Evolutionary conservation across 2,113 vertebrate genomes (phyloP), one percentile per base, ranked within the genome.

Genomic region (Morone saxatilis): DNA sequence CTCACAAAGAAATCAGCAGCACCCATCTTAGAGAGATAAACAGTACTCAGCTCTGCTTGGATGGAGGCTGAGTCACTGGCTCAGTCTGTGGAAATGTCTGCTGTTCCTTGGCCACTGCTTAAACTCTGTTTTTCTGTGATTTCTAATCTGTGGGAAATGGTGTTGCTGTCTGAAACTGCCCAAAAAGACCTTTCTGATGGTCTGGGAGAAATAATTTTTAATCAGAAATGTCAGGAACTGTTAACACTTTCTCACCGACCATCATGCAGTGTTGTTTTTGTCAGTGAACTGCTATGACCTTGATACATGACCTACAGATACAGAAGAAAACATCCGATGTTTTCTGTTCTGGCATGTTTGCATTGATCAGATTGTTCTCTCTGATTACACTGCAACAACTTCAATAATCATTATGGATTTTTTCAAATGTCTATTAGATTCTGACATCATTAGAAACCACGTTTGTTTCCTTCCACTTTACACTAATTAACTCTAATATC

Each of bases 1-100:
- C 80, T 81, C 86, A 88, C 86, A 91, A 86, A 93, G 87, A 84
- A 87, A 90, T 81, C 89, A 87, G 81, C 86, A 89, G 88, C 87
- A 71, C 80, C 88, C 89, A 89, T 93, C 83, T 90, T 85, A 82
- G 82, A 86, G 78, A 82, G 79, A 90, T 85, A 89, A 92, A 91
- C 81, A 88, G 62, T 73, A 50, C 79, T 86, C 75, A 74, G 85
- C 78, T 80, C 51, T 79, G 78, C 89, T 77, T 70, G 80, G 83
- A 89, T 86, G 84, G 76, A 84, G 77, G 77, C 88, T 89, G 89
- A 91, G 81, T 91, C 89, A 92, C 73, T 84, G 78, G 81, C 83
- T 91, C 78, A 73, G 73, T 59, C 70, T 62, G 69, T 89, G 85
- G 83, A 91, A 88, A 91, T 86, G 81, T 81, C 81, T 87, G 81